phyloP scores from a whole-genome alignment of 2,888 invertebrate species.

The Lydus trimaculatus region DNA sequence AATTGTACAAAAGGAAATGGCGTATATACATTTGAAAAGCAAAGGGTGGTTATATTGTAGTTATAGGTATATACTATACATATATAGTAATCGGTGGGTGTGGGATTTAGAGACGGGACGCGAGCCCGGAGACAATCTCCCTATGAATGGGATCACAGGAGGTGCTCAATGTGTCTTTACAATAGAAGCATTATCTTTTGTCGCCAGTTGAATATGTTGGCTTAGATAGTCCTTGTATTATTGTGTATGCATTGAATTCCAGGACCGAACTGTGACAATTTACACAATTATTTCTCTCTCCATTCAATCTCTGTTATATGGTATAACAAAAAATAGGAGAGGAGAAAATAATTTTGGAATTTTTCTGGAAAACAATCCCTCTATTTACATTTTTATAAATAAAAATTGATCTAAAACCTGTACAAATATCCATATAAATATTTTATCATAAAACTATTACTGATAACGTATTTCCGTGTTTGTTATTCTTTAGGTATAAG shows the following conservation, averaged over 20 bases:
- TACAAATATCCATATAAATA: constrained; percentile 46
- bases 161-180: constrained; percentile 59
- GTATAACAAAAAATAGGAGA: not conserved
- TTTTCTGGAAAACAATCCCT: constrained; percentile 20
- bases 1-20: constrained; percentile 58
- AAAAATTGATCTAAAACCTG: constrained; percentile 41
- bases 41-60: not conserved
- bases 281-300: not conserved
- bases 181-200: constrained; percentile 62
- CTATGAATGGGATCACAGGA: constrained; percentile 61
- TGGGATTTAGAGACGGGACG: constrained; percentile 54
- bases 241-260: constrained; percentile 37
- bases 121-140: constrained; percentile 55
- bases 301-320: not conserved
- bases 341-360: constrained; percentile 18
- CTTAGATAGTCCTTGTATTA: constrained; percentile 47
- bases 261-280: constrained; percentile 7
- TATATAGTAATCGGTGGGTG: constrained; percentile 46
- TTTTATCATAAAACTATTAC: constrained; percentile 46
- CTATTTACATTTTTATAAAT: constrained; percentile 25
- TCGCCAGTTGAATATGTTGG: constrained; percentile 61
- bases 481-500: constrained; percentile 33
- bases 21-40: constrained; percentile 45
- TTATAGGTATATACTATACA: constrained; percentile 57
- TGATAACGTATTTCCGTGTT: constrained; percentile 53